These are phyloP conservation scores for Plagiodera versicolora DNA, from an alignment of 2,888 invertebrate genomes.

Conservation along the genomic window DNA sequence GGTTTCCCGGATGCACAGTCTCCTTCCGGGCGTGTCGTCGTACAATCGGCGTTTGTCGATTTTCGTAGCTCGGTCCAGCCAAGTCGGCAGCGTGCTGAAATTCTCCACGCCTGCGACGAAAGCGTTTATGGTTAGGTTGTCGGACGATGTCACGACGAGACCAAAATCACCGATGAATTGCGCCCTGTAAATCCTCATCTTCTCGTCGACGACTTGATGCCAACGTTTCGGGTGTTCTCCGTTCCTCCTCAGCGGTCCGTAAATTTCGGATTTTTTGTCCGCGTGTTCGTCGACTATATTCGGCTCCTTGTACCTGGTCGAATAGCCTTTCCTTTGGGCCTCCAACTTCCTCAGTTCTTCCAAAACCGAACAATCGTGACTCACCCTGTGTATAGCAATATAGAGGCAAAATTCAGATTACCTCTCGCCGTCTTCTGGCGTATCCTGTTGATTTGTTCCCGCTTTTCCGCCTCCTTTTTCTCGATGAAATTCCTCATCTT, in stretches of 20 bases:
- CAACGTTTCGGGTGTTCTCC: conserved; percentile 67
- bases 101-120: conserved; percentile 57
- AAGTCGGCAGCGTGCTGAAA: conserved; percentile 57
- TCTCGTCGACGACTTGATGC: conserved; percentile 58
- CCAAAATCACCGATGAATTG: conserved; percentile 47
- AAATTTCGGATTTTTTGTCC: conserved; percentile 64
- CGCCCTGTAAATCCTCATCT: conserved; percentile 44
- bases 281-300: conserved; percentile 58
- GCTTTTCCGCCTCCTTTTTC: conserved; percentile 60
- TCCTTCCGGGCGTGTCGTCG: conserved; percentile 51
- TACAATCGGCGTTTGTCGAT: conserved; percentile 52
- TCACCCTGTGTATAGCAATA: too few species aligned
- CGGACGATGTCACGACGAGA: too few species aligned
- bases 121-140: too few species aligned
- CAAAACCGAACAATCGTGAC: conserved; percentile 12
- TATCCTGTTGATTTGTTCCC: conserved; percentile 61
- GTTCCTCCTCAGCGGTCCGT: conserved; percentile 65
- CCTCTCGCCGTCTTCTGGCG: conserved; percentile 58
- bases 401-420: conserved; percentile 31
- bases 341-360: conserved; percentile 59
- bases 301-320: conserved; percentile 52
- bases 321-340: conserved; percentile 49
- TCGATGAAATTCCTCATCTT: conserved; percentile 60
- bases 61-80: conserved; percentile 53
- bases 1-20: conserved; percentile 63